These are phyloP conservation scores for Thamnophis elegans DNA, from an alignment of 2,797 vertebrate genomes.

Conservation along the genomic window DNA sequence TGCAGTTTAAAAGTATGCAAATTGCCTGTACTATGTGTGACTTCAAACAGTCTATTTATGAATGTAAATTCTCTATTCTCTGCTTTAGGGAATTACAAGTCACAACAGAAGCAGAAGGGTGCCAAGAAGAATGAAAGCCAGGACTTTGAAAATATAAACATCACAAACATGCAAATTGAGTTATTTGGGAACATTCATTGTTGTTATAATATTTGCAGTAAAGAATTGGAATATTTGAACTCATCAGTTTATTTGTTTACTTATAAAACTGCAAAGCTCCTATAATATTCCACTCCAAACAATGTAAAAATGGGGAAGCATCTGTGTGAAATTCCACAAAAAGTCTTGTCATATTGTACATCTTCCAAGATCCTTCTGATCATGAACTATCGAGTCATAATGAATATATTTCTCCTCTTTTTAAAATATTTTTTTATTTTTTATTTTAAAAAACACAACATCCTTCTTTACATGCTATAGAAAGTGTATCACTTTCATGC, in stretches of 20 bases:
- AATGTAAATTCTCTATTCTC: constrained; percentile 43
- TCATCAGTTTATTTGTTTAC: background rate
- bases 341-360: background rate
- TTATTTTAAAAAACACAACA: too few relatives aligned
- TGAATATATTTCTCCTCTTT: background rate
- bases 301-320: background rate
- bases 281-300: background rate
- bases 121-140: constrained; percentile 30
- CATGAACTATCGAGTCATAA: background rate
- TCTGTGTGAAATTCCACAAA: constrained; percentile 3
- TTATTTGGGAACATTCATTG: background rate
- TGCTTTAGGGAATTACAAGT: constrained; percentile 33
- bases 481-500: too few relatives aligned
- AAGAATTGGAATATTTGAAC: background rate
- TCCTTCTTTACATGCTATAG: too few relatives aligned
- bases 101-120: constrained; percentile 19
- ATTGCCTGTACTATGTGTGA: constrained; percentile 36
- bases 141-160: constrained; percentile 16
- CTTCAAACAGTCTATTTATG: constrained; percentile 37
- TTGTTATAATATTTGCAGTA: background rate
- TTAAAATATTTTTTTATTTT: too few relatives aligned
- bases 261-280: background rate
- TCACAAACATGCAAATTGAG: constrained; percentile 6
- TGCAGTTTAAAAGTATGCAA: constrained; percentile 48
- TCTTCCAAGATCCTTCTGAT: background rate